Base-by-base conservation (phyloP, 64 coral and sea anemone species). In the Hydrozoanthus tunicans region DNA sequence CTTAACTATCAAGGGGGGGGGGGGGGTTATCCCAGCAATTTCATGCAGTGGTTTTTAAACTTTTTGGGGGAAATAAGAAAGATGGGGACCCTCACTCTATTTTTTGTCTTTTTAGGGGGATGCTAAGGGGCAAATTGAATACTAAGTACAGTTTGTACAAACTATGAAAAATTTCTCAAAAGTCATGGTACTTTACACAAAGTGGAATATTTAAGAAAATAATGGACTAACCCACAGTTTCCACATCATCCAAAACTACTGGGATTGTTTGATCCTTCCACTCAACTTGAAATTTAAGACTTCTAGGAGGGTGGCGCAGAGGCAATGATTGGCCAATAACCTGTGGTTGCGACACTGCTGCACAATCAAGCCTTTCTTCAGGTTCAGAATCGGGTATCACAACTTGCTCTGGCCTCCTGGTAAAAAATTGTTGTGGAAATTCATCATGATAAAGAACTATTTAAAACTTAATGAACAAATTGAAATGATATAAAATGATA, bases 211-310 rank as follows among this genome's bases (percentile, higher is more conserved):
- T 53, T 2, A 59, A 4, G 15, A 6, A 52, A 27, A 75, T 4
- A 6, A 90, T 9, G 2, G n/a, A 81, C 90, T 20, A 93, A 95
- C 97, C 97, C 62, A 99, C 90, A 84, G 97, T 90, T 90, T 93
- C 91, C 20, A n/a, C 70, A 56, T 99, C 97, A 94, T 92, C 91
- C 72, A 99, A 77, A 9, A 79, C 20, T 59, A 99, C 58, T 51
- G 97, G 91, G 70, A 99, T 93, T 15, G 94, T 95, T 82, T 70
- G 32, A 62, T 99, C 97, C 79, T 88, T 95, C 97, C 97, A 99
- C 81, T 99, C 94, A 85, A 99, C 62, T 71, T 92, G 82, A 72
- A 99, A 99, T 58, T 89, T 95, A 51, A 99, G 13, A 43, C 61
- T 74, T 92, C 96, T 98, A 79, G 74, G 71, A 15, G 83, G 93